Evolutionary conservation across 2,888 invertebrate species (phyloP), one percentile per base, ranked within the genome.

Genomic region (Cremastinae sp.): DNA sequence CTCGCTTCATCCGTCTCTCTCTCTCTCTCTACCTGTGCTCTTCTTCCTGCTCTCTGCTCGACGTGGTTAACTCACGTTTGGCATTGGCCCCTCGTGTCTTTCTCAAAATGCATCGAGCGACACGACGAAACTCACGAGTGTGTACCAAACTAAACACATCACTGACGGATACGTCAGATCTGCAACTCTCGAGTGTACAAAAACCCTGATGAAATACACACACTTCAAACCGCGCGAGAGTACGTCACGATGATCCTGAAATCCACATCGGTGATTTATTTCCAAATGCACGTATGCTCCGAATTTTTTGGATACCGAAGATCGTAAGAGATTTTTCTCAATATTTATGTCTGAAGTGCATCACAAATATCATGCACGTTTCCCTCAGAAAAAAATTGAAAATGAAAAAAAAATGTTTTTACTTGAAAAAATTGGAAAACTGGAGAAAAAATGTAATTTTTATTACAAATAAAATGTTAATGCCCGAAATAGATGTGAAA

Each of bases 21-120:
- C 66, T 74, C 72, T 53, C 78, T 64, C 66, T 59, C 20, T 51
- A 39, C 65, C 51, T 39, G 47, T 56, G 61, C 65, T 47, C 70
- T 53, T 65, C 58, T 58, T 37, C 12, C 41, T 45, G 58, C 56
- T 35, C 66, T 68, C 49, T 39, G 64, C 61, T n/a, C n/a, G n/a
- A 51, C 71, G 64, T 72, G 71, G 55, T 66, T 73, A 76, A 77
- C 65, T 76, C 66, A 77, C 81, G 81, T 83, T 83, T 80, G 79
- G 75, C 81, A 74, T 76, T 71, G 79, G 70, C 75, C 79, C 72
- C 76, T 72, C 71, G 78, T 78, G 76, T 79, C 77, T 75, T 74
- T 72, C 78, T 75, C 80, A 75, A 83, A 81, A 80, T 78, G 73
- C 58, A 79, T 71, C 45, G 62, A 61, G 61, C 14, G 16, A 41